A percentile compares a stretch with the other conserved stretches of the same genome.
Evolutionary conservation across 2,888 invertebrate species (phyloP).

Genomic region (Embidobia sp.): DNA sequence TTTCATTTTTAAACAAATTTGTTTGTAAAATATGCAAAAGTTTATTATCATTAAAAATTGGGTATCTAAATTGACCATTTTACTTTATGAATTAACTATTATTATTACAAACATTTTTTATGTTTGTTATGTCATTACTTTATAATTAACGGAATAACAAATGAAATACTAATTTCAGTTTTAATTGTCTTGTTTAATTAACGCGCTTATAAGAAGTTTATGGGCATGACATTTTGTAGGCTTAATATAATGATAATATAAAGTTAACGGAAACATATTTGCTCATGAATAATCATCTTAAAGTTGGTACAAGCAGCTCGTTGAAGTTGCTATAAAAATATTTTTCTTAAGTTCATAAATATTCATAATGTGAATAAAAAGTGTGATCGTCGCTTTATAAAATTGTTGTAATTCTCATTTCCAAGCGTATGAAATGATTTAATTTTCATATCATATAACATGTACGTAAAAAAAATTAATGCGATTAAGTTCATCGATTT

Average conservation of each 20-base stretch:
- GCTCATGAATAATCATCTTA: conserved; percentile 34
- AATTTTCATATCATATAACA: neutral
- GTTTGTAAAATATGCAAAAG: too few relatives aligned
- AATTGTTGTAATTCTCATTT: neutral
- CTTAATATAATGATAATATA: conserved; percentile 7
- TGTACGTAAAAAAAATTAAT: conserved; percentile 1
- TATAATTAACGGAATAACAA: too few relatives aligned
- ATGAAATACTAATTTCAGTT: too few relatives aligned
- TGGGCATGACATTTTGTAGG: neutral
- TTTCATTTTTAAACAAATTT: too few relatives aligned
- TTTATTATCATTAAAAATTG: too few relatives aligned
- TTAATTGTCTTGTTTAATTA: neutral
- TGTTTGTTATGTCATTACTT: too few relatives aligned
- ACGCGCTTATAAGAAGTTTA: neutral
- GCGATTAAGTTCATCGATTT: conserved; percentile 1
- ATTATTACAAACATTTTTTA: too few relatives aligned
- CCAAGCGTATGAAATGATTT: conserved; percentile 4
- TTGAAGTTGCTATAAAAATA: conserved; percentile 21
- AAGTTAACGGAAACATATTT: conserved; percentile 12
- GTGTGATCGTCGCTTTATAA: conserved; percentile 12
- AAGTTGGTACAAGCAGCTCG: conserved; percentile 11
- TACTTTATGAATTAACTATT: too few relatives aligned
- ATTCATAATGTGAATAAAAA: conserved; percentile 25
- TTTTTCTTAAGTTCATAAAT: conserved; percentile 17
- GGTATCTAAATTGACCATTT: too few relatives aligned